Evolutionary conservation across 2,888 invertebrate genomes (phyloP).

Genomic region (Drosophila buzzatii): DNA sequence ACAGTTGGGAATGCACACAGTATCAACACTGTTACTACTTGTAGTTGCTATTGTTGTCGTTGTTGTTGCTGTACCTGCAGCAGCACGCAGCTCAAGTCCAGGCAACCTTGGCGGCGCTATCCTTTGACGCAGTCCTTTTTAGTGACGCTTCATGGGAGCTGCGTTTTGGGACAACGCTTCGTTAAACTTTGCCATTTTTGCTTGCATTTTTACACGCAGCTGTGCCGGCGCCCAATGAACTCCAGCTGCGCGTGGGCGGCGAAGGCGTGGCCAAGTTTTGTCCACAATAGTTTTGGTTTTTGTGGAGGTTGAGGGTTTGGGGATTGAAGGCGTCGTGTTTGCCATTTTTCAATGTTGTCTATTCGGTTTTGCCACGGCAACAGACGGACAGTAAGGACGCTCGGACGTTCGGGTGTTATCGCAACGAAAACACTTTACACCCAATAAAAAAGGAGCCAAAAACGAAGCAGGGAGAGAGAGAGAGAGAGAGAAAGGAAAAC

Average conservation of each 20-base stretch:
- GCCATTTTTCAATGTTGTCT: constrained; percentile 63
- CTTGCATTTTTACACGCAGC: constrained; percentile 63
- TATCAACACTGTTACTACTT: neutral
- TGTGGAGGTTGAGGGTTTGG: neutral
- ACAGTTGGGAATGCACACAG: neutral
- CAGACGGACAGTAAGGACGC: neutral
- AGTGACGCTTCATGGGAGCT: constrained; percentile 67
- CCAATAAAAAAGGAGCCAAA: constrained; percentile 56
- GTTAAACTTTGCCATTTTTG: constrained; percentile 69
- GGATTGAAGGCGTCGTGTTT: constrained; percentile 34
- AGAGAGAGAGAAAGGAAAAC: neutral
- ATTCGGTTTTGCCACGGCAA: constrained; percentile 21
- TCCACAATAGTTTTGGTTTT: constrained; percentile 41
- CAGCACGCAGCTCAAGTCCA: constrained; percentile 14
- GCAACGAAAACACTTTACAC: constrained; percentile 71
- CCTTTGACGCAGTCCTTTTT: constrained; percentile 68
- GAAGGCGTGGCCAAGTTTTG: constrained; percentile 7
- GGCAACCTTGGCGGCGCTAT: constrained; percentile 47
- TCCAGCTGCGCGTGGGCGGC: constrained; percentile 9
- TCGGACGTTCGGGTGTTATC: constrained; percentile 51
- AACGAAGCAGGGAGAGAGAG: neutral
- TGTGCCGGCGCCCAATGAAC: constrained; percentile 21
- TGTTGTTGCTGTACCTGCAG: constrained; percentile 6
- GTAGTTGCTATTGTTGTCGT: neutral
- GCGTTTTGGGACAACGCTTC: constrained; percentile 64